Conservation (phyloP, 2,888 invertebrate genomes). For the Gortyna flavago region DNA sequence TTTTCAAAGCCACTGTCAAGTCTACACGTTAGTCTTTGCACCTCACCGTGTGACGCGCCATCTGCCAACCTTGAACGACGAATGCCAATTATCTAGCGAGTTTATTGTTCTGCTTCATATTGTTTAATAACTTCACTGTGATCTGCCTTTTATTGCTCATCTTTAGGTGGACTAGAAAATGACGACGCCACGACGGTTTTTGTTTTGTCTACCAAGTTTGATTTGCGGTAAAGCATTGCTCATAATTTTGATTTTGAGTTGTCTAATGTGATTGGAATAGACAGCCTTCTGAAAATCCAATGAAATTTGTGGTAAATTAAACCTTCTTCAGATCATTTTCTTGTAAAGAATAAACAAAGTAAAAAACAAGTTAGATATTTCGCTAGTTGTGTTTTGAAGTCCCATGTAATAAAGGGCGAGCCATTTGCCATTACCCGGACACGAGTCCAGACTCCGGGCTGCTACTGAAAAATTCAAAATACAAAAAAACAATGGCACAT, state of each 20-base stretch:
- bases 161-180: slow-evolving; percentile 27
- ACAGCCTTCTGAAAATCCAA: slow-evolving; percentile 1
- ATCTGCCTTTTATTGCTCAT: slow-evolving; percentile 48
- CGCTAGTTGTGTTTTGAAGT: no score
- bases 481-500: no score
- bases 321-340: no score
- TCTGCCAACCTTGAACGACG: slow-evolving; percentile 73
- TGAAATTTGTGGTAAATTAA: no score
- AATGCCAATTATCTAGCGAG: slow-evolving; percentile 74
- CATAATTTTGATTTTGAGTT: slow-evolving; percentile 12
- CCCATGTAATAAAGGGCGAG: no score
- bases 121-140: slow-evolving; percentile 59
- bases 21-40: slow-evolving; percentile 51
- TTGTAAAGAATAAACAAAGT: no score
- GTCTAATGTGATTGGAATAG: slow-evolving; percentile 8
- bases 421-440: no score
- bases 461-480: no score
- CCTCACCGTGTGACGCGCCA: slow-evolving; percentile 17
- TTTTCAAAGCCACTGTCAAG: not conserved
- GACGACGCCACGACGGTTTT: not conserved
- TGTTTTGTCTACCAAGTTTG: slow-evolving; percentile 39
- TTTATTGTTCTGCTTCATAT: slow-evolving; percentile 74
- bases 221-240: slow-evolving; percentile 12
- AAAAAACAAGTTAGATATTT: no score
- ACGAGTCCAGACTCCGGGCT: no score